These are phyloP conservation scores for Pyrgilauda ruficollis DNA, from an alignment of 2,113 vertebrate genomes.

Conservation along the genomic window DNA sequence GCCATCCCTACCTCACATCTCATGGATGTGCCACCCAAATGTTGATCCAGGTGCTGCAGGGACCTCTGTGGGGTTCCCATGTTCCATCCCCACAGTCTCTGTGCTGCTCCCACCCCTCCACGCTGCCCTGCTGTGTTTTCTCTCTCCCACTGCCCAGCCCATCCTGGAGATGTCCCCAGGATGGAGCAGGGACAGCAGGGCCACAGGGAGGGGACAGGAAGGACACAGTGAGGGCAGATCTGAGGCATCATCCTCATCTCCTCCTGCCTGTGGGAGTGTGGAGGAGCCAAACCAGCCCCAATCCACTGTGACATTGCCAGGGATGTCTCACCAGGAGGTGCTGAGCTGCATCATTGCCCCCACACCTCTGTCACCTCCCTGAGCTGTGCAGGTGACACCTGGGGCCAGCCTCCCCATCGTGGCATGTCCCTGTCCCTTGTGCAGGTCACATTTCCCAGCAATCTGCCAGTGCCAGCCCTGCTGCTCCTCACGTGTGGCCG, in stretches of 20 bases:
- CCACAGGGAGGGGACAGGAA: background rate
- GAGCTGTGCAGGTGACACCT: background rate
- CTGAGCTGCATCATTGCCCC: background rate
- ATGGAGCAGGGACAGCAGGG: background rate
- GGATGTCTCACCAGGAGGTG: background rate
- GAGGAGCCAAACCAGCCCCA: background rate
- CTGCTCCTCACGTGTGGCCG: background rate
- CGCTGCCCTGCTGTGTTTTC: background rate
- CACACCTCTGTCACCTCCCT: background rate
- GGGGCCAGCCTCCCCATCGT: background rate
- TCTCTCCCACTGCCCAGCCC: background rate
- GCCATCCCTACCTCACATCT: background rate
- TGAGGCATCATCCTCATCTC: background rate
- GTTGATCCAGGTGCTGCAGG: background rate
- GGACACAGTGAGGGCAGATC: background rate
- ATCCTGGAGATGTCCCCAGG: background rate
- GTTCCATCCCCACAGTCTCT: background rate
- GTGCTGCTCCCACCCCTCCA: background rate
- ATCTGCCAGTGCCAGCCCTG: rapidly evolving
- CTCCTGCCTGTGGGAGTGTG: background rate
- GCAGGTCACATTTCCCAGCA: background rate
- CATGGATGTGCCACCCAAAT: background rate
- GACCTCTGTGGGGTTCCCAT: background rate
- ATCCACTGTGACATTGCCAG: background rate
- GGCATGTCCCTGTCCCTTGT: background rate